Conservation (phyloP, 2,797 vertebrate genomes). For the Melanotaenia maccullochi region DNA sequence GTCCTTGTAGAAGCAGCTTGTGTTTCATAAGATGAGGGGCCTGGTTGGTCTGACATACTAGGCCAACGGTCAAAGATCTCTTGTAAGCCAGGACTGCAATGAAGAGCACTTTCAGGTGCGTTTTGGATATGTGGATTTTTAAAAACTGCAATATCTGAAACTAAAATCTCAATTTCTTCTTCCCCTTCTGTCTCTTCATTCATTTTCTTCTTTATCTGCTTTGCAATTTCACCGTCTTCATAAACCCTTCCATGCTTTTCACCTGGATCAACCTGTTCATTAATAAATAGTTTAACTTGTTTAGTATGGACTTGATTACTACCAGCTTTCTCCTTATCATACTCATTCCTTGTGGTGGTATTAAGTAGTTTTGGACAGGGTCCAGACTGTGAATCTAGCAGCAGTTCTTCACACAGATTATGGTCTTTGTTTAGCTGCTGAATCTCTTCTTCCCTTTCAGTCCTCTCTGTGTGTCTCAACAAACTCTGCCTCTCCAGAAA, state of each 20-base stretch:
- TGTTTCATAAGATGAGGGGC: constrained; percentile 3
- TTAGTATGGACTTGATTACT: constrained; percentile 9
- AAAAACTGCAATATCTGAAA: constrained; percentile 30
- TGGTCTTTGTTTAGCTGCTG: constrained; percentile 3
- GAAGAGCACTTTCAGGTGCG: constrained; percentile 69
- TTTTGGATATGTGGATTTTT: constrained; percentile 27
- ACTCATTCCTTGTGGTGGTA: constrained; percentile 1
- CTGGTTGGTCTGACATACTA: constrained; percentile 80
- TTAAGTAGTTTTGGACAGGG: constrained; percentile 14
- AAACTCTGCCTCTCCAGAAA: constrained; percentile 76
- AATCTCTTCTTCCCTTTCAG: constrained; percentile 23
- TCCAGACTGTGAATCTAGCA: constrained; percentile 1
- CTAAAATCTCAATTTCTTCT: neutral
- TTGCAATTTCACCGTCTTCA: constrained; percentile 4
- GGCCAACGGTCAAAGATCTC: constrained; percentile 90
- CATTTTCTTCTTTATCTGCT: constrained; percentile 1
- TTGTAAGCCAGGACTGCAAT: constrained; percentile 89
- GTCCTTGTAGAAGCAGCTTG: constrained; percentile 21
- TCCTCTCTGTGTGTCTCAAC: constrained; percentile 38
- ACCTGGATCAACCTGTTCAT: neutral
- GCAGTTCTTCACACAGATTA: constrained; percentile 29
- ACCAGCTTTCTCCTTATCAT: neutral
- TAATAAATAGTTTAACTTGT: neutral
- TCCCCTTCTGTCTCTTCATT: neutral
- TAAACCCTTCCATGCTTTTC: neutral